phyloP scores from a whole-genome alignment of 2,888 invertebrate genomes.

The Drosophila robusta region DNA sequence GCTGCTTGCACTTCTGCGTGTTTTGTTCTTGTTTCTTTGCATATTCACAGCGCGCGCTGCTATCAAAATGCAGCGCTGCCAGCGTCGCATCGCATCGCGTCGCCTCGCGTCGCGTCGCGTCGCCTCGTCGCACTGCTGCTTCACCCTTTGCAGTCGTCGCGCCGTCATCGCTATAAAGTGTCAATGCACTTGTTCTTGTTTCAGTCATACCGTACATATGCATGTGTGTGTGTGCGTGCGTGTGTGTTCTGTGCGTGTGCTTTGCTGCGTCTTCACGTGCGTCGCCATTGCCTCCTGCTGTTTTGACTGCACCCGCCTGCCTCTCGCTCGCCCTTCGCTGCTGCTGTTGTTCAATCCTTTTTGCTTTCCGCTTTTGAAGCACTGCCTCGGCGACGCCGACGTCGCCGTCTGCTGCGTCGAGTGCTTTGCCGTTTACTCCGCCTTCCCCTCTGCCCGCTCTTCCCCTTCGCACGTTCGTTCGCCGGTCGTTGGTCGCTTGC shows the following conservation, averaged over 20 bases:
- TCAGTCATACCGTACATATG: conserved; percentile 41
- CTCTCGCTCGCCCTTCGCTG: background rate
- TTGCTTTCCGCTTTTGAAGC: conserved; percentile 77
- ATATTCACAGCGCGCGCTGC: conserved; percentile 55
- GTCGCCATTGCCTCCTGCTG: conserved; percentile 78
- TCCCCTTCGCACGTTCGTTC: conserved; percentile 32
- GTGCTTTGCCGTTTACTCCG: conserved; percentile 52
- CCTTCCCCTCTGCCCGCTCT: background rate
- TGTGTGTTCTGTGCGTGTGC: conserved; percentile 60
- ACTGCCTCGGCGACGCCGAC: conserved; percentile 41
- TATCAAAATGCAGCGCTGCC: conserved; percentile 72
- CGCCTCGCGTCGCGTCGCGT: conserved; percentile 21
- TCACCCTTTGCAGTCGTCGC: conserved; percentile 73
- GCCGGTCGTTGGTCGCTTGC: conserved; percentile 55
- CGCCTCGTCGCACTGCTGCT: conserved; percentile 47
- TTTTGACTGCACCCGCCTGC: conserved; percentile 49
- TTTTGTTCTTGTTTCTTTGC: conserved; percentile 44
- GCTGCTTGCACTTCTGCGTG: conserved; percentile 17
- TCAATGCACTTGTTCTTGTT: conserved; percentile 84
- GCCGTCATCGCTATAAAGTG: conserved; percentile 72
- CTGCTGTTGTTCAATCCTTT: conserved; percentile 73
- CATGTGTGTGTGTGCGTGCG: conserved; percentile 35
- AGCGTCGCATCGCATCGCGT: conserved; percentile 41
- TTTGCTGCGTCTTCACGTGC: conserved; percentile 80
- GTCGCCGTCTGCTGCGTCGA: conserved; percentile 65